Evolutionary conservation across 2,113 vertebrate species (phyloP).

Genomic region (Cyprinodon tularosa): DNA sequence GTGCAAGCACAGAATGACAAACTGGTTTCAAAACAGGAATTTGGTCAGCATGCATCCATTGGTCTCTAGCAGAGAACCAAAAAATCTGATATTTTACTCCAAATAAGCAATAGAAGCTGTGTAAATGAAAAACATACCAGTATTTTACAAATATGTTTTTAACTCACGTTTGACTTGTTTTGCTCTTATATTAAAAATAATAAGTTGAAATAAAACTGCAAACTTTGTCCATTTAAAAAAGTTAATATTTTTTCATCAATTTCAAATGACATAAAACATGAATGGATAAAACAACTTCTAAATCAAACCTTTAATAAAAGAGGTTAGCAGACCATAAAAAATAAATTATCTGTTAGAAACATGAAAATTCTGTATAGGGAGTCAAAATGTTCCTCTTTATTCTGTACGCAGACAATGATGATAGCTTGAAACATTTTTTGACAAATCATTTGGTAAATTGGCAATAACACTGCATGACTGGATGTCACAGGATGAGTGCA

Average conservation of each 20-base stretch:
- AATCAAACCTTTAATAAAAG: neutral
- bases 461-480: too few relatives aligned
- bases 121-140: too few relatives aligned
- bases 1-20: conserved; percentile 49
- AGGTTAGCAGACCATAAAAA: neutral
- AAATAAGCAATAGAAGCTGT: neutral
- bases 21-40: conserved; percentile 33
- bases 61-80: neutral
- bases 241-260: neutral
- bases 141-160: too few relatives aligned
- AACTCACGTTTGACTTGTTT: too few relatives aligned
- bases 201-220: too few relatives aligned
- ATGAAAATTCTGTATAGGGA: neutral
- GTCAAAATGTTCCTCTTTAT: neutral
- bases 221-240: neutral
- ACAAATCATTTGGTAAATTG: neutral
- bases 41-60: conserved; percentile 26
- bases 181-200: too few relatives aligned
- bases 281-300: neutral
- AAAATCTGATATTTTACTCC: neutral
- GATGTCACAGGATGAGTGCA: neutral
- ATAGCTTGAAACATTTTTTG: neutral
- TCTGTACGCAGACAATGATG: neutral
- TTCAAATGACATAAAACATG: neutral
- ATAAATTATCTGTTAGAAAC: neutral